These are phyloP conservation scores for Drosophila rufa DNA, from an alignment of 1,140 invertebrate genomes.

Conservation along the genomic window DNA sequence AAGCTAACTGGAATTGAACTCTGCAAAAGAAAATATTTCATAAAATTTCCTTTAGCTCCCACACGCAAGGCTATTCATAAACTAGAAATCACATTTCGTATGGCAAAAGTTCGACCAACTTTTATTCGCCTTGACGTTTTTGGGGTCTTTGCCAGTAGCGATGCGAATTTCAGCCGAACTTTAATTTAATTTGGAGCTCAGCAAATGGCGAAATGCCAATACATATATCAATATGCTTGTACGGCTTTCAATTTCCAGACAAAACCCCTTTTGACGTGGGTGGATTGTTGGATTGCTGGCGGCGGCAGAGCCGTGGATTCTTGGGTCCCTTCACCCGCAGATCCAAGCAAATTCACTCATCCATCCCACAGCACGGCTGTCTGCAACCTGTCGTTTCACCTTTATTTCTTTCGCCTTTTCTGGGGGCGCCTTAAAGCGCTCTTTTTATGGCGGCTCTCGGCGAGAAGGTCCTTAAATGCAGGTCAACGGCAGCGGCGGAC, in stretches of 20 bases:
- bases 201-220: constrained; percentile 50
- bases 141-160: constrained; percentile 3
- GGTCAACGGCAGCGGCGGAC: constrained; percentile 51
- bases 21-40: neutral
- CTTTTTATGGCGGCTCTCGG: constrained; percentile 32
- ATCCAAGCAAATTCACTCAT: constrained; percentile 19
- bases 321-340: constrained; percentile 21
- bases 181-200: constrained; percentile 47
- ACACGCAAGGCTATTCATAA: constrained; percentile 1
- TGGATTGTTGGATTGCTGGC: constrained; percentile 2
- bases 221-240: constrained; percentile 36
- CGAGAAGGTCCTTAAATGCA: constrained; percentile 36
- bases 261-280: constrained; percentile 33
- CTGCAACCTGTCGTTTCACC: constrained; percentile 56
- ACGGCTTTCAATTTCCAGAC: constrained; percentile 37
- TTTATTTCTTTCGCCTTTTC: constrained; percentile 25
- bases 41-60: neutral
- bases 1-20: neutral
- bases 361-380: constrained; percentile 33
- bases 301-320: neutral
- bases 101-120: constrained; percentile 21
- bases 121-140: constrained; percentile 42
- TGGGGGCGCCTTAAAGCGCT: constrained; percentile 25
- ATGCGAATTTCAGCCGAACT: constrained; percentile 23
- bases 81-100: constrained; percentile 22